Percentiles rank a stretch among this genome's conserved stretches.
These are phyloP conservation scores for Colostygia pectinataria DNA, from an alignment of 2,888 invertebrate genomes.

Conservation along the genomic window DNA sequence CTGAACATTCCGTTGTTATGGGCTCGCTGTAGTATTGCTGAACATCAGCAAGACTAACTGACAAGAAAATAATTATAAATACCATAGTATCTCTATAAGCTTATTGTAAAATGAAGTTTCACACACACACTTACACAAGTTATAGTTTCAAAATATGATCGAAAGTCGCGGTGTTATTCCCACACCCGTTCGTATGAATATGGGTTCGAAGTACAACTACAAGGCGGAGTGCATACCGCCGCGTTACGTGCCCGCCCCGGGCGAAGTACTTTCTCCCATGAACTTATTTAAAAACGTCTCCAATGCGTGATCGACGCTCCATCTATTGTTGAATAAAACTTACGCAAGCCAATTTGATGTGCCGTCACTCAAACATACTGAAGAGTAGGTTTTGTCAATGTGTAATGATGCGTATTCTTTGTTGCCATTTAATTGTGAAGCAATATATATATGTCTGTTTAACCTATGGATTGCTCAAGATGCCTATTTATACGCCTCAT, in stretches of 20 bases:
- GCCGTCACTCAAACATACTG: conserved; percentile 75
- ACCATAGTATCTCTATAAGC: too few species aligned
- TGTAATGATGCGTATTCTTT: conserved; percentile 77
- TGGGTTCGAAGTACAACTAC: conserved; percentile 7
- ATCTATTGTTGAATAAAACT: conserved; percentile 69
- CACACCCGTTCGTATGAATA: background rate
- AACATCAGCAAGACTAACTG: too few species aligned
- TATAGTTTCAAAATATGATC: background rate
- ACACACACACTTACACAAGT: too few species aligned
- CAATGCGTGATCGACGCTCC: conserved; percentile 70
- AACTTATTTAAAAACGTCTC: conserved; percentile 80
- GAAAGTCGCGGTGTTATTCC: background rate
- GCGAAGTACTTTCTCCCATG: conserved; percentile 73
- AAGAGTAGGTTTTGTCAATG: conserved; percentile 72
- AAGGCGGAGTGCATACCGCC: conserved; percentile 39
- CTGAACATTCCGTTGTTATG: too few species aligned
- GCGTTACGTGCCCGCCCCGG: conserved; percentile 56
- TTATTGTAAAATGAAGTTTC: too few species aligned
- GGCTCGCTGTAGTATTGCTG: too few species aligned
- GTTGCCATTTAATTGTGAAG: conserved; percentile 78
- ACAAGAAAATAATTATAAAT: too few species aligned
- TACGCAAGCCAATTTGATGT: conserved; percentile 71
- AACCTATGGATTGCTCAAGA: conserved; percentile 61
- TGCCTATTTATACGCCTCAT: conserved; percentile 45
- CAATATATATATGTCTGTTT: conserved; percentile 65